These are phyloP conservation scores for Scortum barcoo DNA, from an alignment of 2,113 vertebrate genomes.

Conservation along the genomic window DNA sequence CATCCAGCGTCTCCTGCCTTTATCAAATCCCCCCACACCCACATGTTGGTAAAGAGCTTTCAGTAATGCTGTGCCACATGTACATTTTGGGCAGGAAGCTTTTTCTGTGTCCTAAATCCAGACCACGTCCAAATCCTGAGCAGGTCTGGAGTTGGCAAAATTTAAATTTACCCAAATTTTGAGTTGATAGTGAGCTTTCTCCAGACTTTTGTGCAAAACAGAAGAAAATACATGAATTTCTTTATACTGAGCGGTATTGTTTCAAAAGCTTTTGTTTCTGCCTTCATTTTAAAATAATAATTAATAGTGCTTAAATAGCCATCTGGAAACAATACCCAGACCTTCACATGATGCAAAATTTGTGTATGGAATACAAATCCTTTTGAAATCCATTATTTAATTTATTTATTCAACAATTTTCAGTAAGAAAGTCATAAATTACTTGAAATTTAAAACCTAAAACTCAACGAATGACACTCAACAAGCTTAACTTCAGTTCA, in stretches of 20 bases:
- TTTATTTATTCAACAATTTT: no score
- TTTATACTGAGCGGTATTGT: neutral
- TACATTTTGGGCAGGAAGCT: conserved; percentile 50
- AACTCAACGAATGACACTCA: neutral
- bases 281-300: neutral
- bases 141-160: conserved; percentile 1
- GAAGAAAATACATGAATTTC: neutral
- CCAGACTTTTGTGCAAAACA: neutral
- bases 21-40: conserved; percentile 33
- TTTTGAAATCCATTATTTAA: no score
- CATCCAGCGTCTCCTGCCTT: conserved; percentile 27
- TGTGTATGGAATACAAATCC: no score
- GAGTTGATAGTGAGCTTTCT: no score
- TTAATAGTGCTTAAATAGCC: neutral
- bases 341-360: no score
- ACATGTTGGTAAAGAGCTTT: conserved; percentile 45
- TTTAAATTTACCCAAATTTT: neutral
- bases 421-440: neutral
- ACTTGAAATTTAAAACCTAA: neutral
- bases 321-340: no score
- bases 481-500: neutral
- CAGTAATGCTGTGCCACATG: conserved; percentile 41
- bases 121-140: neutral
- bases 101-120: conserved; percentile 18
- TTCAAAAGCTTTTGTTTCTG: no score